These are phyloP conservation scores for Beris chalybata DNA, from an alignment of 2,888 invertebrate genomes.

Conservation along the genomic window DNA sequence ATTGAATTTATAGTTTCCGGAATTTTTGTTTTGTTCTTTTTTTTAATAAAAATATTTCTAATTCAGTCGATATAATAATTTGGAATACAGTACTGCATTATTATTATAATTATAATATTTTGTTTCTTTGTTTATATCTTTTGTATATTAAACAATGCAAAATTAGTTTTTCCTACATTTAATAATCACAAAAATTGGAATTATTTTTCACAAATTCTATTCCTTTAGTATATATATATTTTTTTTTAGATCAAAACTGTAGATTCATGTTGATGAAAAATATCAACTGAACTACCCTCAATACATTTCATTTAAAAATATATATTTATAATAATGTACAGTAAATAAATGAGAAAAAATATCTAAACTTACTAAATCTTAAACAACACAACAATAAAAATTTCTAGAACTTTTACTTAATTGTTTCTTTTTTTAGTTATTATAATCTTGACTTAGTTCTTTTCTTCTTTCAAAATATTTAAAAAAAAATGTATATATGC, in stretches of 20 bases:
- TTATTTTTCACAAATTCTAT: background rate
- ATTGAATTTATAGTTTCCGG: background rate
- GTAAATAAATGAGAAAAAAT: too few species aligned
- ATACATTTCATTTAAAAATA: too few species aligned
- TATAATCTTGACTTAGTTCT: constrained; percentile 29
- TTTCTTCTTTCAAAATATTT: constrained; percentile 1
- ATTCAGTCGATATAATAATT: constrained; percentile 17
- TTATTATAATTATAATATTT: background rate
- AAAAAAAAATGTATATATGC: constrained; percentile 5
- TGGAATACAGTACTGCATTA: constrained; percentile 12
- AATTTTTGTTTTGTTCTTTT: background rate
- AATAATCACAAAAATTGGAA: constrained; percentile 25
- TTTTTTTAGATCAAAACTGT: too few species aligned
- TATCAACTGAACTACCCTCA: too few species aligned
- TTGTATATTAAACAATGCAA: background rate
- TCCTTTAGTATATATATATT: too few species aligned
- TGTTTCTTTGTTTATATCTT: background rate
- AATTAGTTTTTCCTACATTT: constrained; percentile 9
- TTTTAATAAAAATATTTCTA: constrained; percentile 6
- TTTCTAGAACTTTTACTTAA: too few species aligned
- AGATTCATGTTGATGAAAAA: too few species aligned
- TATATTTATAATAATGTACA: too few species aligned
- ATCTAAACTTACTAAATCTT: too few species aligned
- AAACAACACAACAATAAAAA: too few species aligned
- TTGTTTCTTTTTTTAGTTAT: constrained; percentile 11